These are phyloP conservation scores for Acleris holmiana DNA, from an alignment of 2,888 invertebrate species.

Conservation along the genomic window DNA sequence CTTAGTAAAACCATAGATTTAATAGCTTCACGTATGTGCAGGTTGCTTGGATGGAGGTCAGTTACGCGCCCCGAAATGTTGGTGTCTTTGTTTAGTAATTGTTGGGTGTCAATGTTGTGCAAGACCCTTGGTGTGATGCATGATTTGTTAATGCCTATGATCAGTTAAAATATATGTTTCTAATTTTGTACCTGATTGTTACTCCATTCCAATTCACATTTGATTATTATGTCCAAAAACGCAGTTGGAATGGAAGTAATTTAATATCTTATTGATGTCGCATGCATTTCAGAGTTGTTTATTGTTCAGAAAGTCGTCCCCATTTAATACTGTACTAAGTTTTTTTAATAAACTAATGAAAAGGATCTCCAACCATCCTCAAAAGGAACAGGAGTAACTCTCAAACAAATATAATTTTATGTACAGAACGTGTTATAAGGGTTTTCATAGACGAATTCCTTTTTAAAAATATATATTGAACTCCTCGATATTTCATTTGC, in stretches of 20 bases:
- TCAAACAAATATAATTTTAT: too few relatives aligned
- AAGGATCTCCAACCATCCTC: not conserved
- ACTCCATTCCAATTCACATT: slow-evolving; percentile 2
- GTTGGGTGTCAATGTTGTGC: slow-evolving; percentile 52
- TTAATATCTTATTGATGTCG: slow-evolving; percentile 24
- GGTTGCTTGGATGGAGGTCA: slow-evolving; percentile 88
- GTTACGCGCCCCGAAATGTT: slow-evolving; percentile 63
- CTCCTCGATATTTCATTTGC: too few relatives aligned
- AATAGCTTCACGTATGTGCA: slow-evolving; percentile 72
- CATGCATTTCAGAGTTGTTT: slow-evolving; percentile 22
- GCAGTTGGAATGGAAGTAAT: not conserved
- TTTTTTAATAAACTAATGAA: not conserved
- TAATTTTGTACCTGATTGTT: slow-evolving; percentile 4
- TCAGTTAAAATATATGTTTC: not conserved
- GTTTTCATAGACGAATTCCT: too few relatives aligned
- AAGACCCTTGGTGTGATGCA: slow-evolving; percentile 40
- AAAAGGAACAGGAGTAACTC: too few relatives aligned
- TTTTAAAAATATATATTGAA: too few relatives aligned
- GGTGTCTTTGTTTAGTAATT: slow-evolving; percentile 51
- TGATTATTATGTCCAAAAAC: not conserved
- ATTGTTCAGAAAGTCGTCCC: not conserved
- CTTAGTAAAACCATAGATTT: slow-evolving; percentile 40
- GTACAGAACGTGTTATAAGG: too few relatives aligned
- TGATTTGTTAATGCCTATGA: slow-evolving; percentile 13
- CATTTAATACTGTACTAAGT: not conserved